phyloP scores from a whole-genome alignment of 2,888 invertebrate species.

The Rhamnusium bicolor region DNA sequence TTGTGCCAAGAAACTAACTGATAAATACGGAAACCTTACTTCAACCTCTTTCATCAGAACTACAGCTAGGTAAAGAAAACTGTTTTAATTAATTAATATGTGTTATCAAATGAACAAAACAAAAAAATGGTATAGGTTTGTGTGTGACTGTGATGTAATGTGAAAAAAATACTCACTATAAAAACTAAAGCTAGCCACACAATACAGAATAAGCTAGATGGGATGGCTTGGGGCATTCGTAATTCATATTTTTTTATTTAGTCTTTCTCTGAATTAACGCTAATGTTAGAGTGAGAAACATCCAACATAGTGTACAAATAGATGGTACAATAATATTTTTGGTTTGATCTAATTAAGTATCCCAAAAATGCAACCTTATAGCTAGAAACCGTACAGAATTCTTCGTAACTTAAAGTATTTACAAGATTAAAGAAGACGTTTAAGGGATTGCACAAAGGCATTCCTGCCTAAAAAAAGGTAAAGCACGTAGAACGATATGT shows the following conservation, averaged over 20 bases:
- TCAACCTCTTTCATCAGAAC: neutral
- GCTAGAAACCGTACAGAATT: too few species aligned
- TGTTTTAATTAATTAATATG: slow-evolving; percentile 1
- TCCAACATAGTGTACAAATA: too few species aligned
- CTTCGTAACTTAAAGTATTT: too few species aligned
- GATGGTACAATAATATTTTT: too few species aligned
- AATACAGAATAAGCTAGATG: neutral
- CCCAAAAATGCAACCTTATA: too few species aligned
- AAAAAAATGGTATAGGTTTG: neutral
- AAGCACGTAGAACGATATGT: too few species aligned
- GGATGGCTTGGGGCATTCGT: neutral
- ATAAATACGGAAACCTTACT: slow-evolving; percentile 24
- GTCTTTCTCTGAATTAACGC: neutral
- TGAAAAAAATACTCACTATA: neutral
- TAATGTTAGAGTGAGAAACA: too few species aligned
- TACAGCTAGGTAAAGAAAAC: neutral
- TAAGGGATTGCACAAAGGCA: too few species aligned
- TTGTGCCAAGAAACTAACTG: neutral
- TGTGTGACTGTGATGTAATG: neutral
- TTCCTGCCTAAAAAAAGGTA: too few species aligned
- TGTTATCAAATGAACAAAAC: slow-evolving; percentile 6
- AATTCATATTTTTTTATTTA: neutral
- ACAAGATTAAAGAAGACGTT: too few species aligned
- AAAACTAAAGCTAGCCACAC: neutral
- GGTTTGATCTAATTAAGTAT: too few species aligned